These are phyloP conservation scores for Sphenopsis melanotis DNA, from an alignment of 2,797 vertebrate species.

Conservation along the genomic window DNA sequence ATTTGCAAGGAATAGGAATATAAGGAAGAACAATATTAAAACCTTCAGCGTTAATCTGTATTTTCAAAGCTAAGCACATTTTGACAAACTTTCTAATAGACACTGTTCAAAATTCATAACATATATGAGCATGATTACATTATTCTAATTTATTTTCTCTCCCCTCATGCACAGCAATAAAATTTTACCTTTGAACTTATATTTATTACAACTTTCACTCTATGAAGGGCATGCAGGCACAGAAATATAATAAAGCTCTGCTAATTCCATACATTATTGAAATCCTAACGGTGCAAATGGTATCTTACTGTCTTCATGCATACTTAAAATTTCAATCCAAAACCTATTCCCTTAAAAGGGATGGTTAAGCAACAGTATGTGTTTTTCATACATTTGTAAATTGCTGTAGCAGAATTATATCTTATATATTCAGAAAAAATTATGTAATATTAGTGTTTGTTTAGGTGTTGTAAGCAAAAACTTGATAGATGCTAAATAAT, in stretches of 20 bases:
- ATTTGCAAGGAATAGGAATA: conserved; percentile 63
- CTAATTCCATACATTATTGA: conserved; percentile 79
- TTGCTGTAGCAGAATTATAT: not conserved
- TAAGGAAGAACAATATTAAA: conserved; percentile 76
- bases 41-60: conserved; percentile 76
- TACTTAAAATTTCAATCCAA: conserved; percentile 64
- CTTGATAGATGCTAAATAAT: conserved; percentile 22
- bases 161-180: conserved; percentile 56
- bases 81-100: conserved; percentile 76
- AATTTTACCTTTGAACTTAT: conserved; percentile 73
- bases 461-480: conserved; percentile 16
- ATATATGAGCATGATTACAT: conserved; percentile 72
- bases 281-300: conserved; percentile 68
- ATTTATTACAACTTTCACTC: conserved; percentile 75
- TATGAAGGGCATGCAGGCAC: conserved; percentile 59
- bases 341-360: conserved; percentile 46
- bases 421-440: not conserved
- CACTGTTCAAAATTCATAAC: conserved; percentile 75
- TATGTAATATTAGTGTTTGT: not conserved
- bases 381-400: not conserved
- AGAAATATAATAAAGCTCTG: conserved; percentile 73
- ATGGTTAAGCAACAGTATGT: conserved; percentile 22
- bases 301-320: conserved; percentile 56
- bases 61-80: conserved; percentile 74
- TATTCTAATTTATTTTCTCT: conserved; percentile 76